phyloP scores from a whole-genome alignment of 2,797 vertebrate genomes.

The Momotus momota region DNA sequence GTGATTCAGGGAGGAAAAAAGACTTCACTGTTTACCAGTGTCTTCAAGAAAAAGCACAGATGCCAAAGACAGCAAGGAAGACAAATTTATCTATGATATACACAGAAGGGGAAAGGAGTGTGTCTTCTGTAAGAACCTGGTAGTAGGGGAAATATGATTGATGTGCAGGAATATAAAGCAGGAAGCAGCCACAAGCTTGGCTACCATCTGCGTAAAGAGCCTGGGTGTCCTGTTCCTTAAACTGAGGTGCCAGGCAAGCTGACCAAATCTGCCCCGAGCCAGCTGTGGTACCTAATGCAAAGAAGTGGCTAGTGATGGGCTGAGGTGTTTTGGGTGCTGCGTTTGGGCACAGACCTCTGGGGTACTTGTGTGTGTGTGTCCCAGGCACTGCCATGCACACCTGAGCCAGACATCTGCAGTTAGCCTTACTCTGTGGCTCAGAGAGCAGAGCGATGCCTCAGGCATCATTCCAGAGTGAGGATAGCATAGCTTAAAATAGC shows the following conservation, averaged over 20 bases:
- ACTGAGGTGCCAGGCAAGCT: neutral
- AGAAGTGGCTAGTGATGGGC: neutral
- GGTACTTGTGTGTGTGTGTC: neutral
- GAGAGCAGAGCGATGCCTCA: accelerated
- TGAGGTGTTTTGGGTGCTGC: neutral
- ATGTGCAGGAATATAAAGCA: neutral
- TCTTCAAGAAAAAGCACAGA: neutral
- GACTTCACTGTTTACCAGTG: neutral
- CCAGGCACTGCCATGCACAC: neutral
- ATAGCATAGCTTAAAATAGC: neutral
- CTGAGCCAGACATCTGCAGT: neutral
- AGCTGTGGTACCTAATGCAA: neutral
- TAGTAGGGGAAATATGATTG: slow-evolving; percentile 19
- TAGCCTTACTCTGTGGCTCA: neutral
- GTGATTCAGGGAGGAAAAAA: neutral
- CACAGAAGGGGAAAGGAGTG: neutral
- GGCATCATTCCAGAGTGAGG: neutral
- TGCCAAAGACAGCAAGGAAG: neutral
- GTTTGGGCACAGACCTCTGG: neutral
- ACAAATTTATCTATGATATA: neutral
- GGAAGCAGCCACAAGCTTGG: neutral
- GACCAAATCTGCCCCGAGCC: neutral
- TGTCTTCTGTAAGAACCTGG: neutral
- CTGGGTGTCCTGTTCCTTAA: neutral
- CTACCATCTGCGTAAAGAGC: neutral